Evolutionary conservation across 2,113 vertebrate species (phyloP).

Genomic region (Centropus bengalensis): DNA sequence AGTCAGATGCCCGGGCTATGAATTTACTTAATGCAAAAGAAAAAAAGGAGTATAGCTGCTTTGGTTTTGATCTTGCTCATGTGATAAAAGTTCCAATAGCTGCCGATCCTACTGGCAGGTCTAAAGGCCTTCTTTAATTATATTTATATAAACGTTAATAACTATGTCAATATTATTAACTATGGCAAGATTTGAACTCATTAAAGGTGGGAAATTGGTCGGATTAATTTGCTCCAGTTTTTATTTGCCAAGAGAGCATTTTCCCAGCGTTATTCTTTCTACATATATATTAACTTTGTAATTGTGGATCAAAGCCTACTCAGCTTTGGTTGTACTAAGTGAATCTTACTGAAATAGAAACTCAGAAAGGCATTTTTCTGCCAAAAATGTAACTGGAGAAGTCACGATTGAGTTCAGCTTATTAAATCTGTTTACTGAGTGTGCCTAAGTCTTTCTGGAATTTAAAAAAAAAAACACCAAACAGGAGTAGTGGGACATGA

Average conservation of each 20-base stretch:
- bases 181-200: conserved; percentile 48
- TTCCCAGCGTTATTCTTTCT: conserved; percentile 67
- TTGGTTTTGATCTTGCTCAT: conserved; percentile 69
- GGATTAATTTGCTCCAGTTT: conserved; percentile 49
- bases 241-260: conserved; percentile 62
- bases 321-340: conserved; percentile 58
- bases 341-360: conserved; percentile 64
- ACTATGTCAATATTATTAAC: conserved; percentile 36
- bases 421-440: conserved; percentile 66
- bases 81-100: conserved; percentile 49
- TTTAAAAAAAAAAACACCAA: neutral
- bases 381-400: conserved; percentile 69
- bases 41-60: neutral
- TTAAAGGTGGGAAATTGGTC: conserved; percentile 62
- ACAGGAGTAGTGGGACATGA: neutral
- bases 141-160: conserved; percentile 51
- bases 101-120: conserved; percentile 23
- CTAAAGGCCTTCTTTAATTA: conserved; percentile 38
- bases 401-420: conserved; percentile 66
- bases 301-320: conserved; percentile 62
- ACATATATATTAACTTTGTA: conserved; percentile 56
- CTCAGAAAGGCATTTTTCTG: conserved; percentile 60
- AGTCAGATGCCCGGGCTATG: conserved; percentile 52
- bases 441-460: conserved; percentile 57
- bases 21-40: conserved; percentile 39